phyloP scores from a whole-genome alignment of 2,113 vertebrate species.

The Misgurnus anguillicaudatus region DNA sequence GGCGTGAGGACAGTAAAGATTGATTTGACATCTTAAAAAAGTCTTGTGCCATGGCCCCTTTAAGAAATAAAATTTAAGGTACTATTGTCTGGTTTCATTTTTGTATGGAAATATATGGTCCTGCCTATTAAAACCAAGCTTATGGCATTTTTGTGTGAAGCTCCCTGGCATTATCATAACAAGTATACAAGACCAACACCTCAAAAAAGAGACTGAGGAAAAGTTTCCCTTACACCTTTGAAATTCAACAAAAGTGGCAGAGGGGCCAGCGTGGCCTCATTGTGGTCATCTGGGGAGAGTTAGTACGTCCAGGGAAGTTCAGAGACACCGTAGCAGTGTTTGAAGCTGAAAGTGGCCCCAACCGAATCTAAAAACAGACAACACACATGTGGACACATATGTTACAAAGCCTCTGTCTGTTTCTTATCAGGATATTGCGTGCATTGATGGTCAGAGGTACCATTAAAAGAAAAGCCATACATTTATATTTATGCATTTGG shows the following conservation, averaged over 20 bases:
- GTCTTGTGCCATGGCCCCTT: too few relatives aligned
- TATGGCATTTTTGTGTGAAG: too few relatives aligned
- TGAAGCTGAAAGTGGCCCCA: neutral
- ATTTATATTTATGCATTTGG: too few relatives aligned
- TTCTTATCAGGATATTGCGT: conserved; percentile 32
- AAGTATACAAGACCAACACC: neutral
- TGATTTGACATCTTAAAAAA: too few relatives aligned
- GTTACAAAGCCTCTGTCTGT: conserved; percentile 4
- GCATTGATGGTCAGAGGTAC: neutral
- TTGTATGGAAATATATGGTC: too few relatives aligned
- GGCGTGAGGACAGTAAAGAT: too few relatives aligned
- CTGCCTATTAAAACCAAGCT: too few relatives aligned
- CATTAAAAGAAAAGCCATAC: neutral
- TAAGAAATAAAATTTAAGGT: too few relatives aligned
- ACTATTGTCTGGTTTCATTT: too few relatives aligned
- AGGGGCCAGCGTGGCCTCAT: neutral
- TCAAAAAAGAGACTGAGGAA: neutral
- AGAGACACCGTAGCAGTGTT: conserved; percentile 6
- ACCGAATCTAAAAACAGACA: conserved; percentile 23
- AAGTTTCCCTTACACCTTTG: neutral
- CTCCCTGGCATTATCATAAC: too few relatives aligned
- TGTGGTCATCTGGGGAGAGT: conserved; percentile 27
- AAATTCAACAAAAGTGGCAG: neutral
- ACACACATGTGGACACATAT: neutral
- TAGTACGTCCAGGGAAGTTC: conserved; percentile 19